Evolutionary conservation across 1,140 invertebrate species (phyloP).

Genomic region (Drosophila sp.): DNA sequence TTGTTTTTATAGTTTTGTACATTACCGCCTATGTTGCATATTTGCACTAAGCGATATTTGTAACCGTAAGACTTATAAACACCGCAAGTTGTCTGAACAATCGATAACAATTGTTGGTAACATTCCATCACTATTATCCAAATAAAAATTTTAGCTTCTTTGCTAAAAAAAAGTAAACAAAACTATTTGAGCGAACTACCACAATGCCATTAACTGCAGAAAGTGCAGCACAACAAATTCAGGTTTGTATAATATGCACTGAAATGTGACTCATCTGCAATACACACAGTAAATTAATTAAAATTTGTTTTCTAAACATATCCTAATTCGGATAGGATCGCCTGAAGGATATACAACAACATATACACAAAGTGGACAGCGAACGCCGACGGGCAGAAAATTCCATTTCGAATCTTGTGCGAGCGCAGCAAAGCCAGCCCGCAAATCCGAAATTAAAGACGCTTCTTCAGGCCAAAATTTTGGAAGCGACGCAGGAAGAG

Average conservation of each 20-base stretch:
- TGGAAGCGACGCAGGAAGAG: conserved; percentile 93
- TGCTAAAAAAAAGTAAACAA: conserved; percentile 13
- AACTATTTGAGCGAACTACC: background rate
- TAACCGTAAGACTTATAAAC: too few relatives aligned
- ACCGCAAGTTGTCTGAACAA: too few relatives aligned
- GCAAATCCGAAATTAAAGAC: conserved; percentile 91
- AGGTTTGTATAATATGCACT: conserved; percentile 41
- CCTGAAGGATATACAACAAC: conserved; percentile 90
- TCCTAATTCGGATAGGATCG: conserved; percentile 89
- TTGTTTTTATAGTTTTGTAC: background rate
- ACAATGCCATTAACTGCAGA: conserved; percentile 91
- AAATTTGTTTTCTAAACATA: background rate
- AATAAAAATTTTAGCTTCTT: background rate
- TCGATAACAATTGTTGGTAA: background rate
- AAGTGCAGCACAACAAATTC: conserved; percentile 88
- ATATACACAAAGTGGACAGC: conserved; percentile 92
- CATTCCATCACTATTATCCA: background rate
- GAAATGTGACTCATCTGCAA: background rate
- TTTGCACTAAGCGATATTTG: too few relatives aligned
- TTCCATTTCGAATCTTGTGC: conserved; percentile 91
- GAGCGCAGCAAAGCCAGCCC: conserved; percentile 91
- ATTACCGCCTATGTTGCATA: too few relatives aligned
- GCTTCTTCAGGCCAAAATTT: conserved; percentile 86
- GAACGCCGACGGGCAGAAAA: conserved; percentile 91
- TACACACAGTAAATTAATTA: background rate